Base-by-base conservation (phyloP, 2,797 vertebrate species). In the Vireo griseus region DNA sequence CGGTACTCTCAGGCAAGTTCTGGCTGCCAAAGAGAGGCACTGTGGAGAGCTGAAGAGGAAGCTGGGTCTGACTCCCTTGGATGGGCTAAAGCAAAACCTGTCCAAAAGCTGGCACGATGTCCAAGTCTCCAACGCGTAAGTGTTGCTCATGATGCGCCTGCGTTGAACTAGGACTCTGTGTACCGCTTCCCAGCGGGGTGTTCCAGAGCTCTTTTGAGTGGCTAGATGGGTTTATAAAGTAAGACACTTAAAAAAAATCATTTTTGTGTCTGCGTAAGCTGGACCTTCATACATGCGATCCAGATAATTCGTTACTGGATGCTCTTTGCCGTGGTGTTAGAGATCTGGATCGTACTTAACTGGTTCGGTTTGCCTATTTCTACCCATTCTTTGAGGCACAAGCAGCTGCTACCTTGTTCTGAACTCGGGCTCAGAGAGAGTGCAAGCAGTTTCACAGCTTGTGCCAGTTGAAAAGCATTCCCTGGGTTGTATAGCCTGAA, bases 21-120 rank as follows among this genome's bases (percentile, higher is more conserved):
- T 99, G 94, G 98, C 98, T 9, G 99, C 99, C 93, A 99, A 99
- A 97, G 99, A 99, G 97, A 98, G 98, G 80, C 99, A 99, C 80
- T 98, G 99, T 6, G 72, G 98, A 0, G 99, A 99, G 96, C 98
- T 99, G 96, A 99, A 99, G 97, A 98, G 99, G 95, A 99, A 99
- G 67, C 98, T 99, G 8, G 99, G 99, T 54, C 97, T 99, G 80
- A 99, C 98, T 35, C 98, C 99, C 7, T 96, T 99, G 88, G 98
- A 96, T 57, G 99, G 99, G 83, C 93, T 99, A 48, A 98, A 97
- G 96, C 99, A 99, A 95, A 99, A 99, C 97, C 88, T 99, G 67
- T 98, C 97, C 45, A 98, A 98, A 96, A 98, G 99, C 96, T 99
- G 99, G 99, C 99, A 99, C 2, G 99, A 99, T 1, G 98, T 99